Evolutionary conservation across 2,888 invertebrate genomes (phyloP).

Genomic region (Pheosia gnoma): DNA sequence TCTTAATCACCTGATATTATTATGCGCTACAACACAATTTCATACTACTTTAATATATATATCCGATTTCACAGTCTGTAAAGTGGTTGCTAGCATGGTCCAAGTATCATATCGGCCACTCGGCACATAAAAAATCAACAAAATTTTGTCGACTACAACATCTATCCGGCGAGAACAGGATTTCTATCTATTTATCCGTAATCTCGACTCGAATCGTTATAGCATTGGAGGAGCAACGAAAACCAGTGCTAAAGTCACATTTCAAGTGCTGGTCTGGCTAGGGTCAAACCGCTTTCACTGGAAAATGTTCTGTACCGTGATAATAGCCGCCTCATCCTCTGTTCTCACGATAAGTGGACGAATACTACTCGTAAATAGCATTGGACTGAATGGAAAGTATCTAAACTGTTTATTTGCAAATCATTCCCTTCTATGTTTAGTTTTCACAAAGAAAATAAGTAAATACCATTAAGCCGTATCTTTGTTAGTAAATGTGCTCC

Average conservation of each 20-base stretch:
- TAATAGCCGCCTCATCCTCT: conserved; percentile 1
- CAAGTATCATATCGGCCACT: too few relatives aligned
- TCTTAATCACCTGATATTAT: too few relatives aligned
- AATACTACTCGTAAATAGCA: not conserved
- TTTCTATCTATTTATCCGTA: not conserved
- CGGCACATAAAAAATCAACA: too few relatives aligned
- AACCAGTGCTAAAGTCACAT: not conserved
- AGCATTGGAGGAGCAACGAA: not conserved
- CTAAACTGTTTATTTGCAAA: not conserved
- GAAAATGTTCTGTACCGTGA: not conserved
- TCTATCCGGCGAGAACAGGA: not conserved
- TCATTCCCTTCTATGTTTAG: not conserved
- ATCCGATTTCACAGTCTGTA: too few relatives aligned
- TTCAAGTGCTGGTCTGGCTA: conserved; percentile 2
- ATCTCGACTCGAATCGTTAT: not conserved
- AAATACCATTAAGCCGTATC: too few relatives aligned
- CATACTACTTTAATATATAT: too few relatives aligned
- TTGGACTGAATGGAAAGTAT: not conserved
- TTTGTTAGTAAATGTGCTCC: too few relatives aligned
- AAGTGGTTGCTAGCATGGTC: too few relatives aligned
- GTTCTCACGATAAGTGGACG: not conserved
- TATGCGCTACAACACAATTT: too few relatives aligned
- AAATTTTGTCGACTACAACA: not conserved
- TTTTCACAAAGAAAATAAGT: too few relatives aligned
- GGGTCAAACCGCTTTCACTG: conserved; percentile 8